Evolutionary conservation across 1,140 invertebrate genomes (phyloP).

Genomic region (Ceratitis capitata): DNA sequence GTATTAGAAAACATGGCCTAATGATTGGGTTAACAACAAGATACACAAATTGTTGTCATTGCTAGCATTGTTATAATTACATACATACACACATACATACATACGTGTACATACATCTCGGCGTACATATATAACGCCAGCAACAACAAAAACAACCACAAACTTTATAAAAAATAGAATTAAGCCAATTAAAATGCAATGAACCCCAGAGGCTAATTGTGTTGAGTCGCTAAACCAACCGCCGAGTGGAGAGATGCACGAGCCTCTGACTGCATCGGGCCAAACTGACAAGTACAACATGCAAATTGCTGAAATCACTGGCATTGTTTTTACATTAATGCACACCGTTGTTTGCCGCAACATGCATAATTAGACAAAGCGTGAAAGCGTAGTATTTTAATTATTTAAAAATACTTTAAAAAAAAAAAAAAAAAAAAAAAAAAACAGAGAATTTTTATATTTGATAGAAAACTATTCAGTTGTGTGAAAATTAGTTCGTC

Average conservation of each 20-base stretch:
- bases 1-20: constrained; percentile 50
- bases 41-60: constrained; percentile 39
- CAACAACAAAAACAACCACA: not conserved
- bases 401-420: too few species aligned
- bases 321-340: constrained; percentile 40
- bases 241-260: constrained; percentile 24
- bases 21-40: constrained; percentile 59
- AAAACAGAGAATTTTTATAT: too few species aligned
- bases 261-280: too few species aligned
- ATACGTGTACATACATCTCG: not conserved
- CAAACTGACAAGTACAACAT: constrained; percentile 29
- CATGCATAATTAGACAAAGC: not conserved
- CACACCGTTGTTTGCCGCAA: too few species aligned
- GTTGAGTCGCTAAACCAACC: not conserved
- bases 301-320: constrained; percentile 46
- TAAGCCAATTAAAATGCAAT: constrained; percentile 64
- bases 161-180: not conserved
- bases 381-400: not conserved
- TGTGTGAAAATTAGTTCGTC: too few species aligned
- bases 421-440: too few species aligned
- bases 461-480: too few species aligned
- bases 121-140: not conserved
- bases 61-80: not conserved
- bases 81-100: not conserved
- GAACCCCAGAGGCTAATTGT: constrained; percentile 48